These are phyloP conservation scores for Dyspetes luteomarginatus DNA, from an alignment of 2,888 invertebrate genomes.

Conservation along the genomic window DNA sequence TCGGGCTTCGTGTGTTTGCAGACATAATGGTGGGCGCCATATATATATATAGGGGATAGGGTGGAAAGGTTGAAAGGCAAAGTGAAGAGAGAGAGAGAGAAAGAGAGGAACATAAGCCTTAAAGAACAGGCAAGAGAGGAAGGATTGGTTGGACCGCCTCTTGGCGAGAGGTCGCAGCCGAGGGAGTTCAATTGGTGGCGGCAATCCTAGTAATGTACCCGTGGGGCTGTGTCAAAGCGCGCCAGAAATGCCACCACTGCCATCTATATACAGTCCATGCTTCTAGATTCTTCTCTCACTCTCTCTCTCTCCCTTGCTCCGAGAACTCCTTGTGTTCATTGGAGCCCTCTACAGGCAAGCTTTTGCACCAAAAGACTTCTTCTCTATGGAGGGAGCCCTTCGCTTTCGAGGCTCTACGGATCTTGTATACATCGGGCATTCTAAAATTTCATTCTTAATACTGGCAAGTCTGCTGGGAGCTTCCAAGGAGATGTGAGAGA, in stretches of 20 bases:
- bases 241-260: constrained; percentile 57
- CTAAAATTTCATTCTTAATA: constrained; percentile 77
- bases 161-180: constrained; percentile 66
- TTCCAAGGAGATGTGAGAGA: constrained; percentile 6
- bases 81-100: constrained; percentile 6
- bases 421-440: constrained; percentile 70
- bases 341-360: neutral
- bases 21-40: constrained; percentile 73
- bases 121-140: neutral
- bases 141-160: constrained; percentile 51
- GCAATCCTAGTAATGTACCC: constrained; percentile 83
- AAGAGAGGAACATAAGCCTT: constrained; percentile 3
- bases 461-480: constrained; percentile 48
- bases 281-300: constrained; percentile 6
- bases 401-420: constrained; percentile 1
- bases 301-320: neutral
- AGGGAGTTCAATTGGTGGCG: constrained; percentile 79
- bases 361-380: constrained; percentile 25
- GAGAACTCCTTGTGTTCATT: neutral
- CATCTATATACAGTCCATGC: constrained; percentile 16
- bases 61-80: constrained; percentile 19
- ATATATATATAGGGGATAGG: constrained; percentile 44
- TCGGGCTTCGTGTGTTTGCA: constrained; percentile 78
- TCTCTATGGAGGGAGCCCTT: neutral
- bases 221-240: constrained; percentile 82